These are phyloP conservation scores for Gymnopithys bicolor DNA, from an alignment of 2,797 vertebrate genomes.

Conservation along the genomic window DNA sequence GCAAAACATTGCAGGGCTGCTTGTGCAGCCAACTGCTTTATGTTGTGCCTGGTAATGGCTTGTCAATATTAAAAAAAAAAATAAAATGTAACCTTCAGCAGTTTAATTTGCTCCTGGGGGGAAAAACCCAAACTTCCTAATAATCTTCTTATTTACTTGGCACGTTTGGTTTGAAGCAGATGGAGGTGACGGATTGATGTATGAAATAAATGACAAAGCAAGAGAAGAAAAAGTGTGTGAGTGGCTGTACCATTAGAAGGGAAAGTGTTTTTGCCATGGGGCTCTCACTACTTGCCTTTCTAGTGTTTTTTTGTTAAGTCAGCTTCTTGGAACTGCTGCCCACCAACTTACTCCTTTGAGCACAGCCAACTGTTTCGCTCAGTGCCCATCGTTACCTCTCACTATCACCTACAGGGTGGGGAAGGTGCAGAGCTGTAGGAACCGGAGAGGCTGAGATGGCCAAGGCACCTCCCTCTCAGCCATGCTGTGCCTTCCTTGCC, in stretches of 20 bases:
- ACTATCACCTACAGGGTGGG: not conserved
- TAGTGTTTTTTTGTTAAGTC: not conserved
- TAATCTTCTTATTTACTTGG: not conserved
- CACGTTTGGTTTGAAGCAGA: not conserved
- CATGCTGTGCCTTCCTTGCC: not conserved
- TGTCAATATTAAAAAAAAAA: not conserved
- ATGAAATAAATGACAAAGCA: not conserved
- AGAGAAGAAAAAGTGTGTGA: not conserved
- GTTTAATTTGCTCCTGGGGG: not conserved
- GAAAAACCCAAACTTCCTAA: not conserved
- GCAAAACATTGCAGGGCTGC: accelerated
- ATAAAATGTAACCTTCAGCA: not conserved
- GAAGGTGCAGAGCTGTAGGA: not conserved
- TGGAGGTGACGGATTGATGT: not conserved
- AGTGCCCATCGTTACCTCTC: not conserved
- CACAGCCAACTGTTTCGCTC: not conserved
- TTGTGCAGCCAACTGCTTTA: not conserved
- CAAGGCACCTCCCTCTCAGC: not conserved
- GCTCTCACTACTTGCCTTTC: not conserved
- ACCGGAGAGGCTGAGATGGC: accelerated
- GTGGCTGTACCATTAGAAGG: accelerated
- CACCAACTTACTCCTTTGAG: not conserved
- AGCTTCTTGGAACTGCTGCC: not conserved
- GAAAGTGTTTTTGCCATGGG: not conserved
- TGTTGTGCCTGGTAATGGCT: not conserved